Base-by-base conservation (phyloP, 1,140 invertebrate genomes). In the Drosophila bocki region DNA sequence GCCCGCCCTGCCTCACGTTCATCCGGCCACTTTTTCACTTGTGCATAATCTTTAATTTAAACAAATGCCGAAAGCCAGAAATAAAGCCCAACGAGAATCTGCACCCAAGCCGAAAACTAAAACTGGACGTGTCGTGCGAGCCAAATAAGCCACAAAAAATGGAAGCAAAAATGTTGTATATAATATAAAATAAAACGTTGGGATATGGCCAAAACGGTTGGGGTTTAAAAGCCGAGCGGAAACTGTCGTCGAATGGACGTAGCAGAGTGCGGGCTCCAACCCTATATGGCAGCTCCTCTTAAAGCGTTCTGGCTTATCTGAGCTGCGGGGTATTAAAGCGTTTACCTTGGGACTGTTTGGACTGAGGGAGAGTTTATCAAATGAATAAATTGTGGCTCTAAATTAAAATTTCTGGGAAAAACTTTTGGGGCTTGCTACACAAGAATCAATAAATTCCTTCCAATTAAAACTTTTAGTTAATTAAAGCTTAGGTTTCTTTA, bases 1-100 rank as follows among this genome's bases (percentile, higher is more conserved):
- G 47, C 37, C 50, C 35, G 56, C 35, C 51, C 15, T 53, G 63
- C 26, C 5, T 32, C 3, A 39, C 47, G 56, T 17, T 35, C 63
- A 45, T 62, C 56, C 58, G 35, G 41, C 42, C 35, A 50, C 47
- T 64, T 71, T 69, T 78, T 65, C 54, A 53, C 74, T 88, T 86
- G 48, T 78, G 85, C 78, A 84, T 90, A 88, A 88, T 88, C 81
- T 84, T 84, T 78, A 88, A 81, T 80, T 90, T 88, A 84, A 88
- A 88, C 81, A 90, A 90, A 90, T 90, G 85, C 85, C 85, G 48
- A 78, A 75, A 83, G 77, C 85, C 74, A 74, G 80, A 84, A 78
- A 83, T 88, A 83, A 80, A 83, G 63, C 63, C 53, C 48, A 22
- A 32, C 29, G 35, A 81, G 83, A 74, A 78, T 87, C 79, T 71